Evolutionary conservation across 2,888 invertebrate genomes (phyloP), one percentile per base, ranked within the genome.

Genomic region (Mantis religiosa): DNA sequence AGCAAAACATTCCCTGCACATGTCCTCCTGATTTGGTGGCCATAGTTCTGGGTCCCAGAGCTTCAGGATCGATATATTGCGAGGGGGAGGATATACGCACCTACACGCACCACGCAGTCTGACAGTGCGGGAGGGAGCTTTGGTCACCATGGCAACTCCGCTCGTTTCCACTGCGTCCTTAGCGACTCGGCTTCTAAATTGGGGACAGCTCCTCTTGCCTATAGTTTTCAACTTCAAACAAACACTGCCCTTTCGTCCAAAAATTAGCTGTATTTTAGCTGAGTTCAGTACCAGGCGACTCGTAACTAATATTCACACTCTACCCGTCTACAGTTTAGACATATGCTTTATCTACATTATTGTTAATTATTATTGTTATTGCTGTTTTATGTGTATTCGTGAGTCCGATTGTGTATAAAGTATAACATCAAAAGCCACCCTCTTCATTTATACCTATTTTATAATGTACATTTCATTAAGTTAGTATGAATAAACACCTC

Each of bases 81-180:
- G 25, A 71, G 54, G n/a, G 6, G 85, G 85, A 85, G 54, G 47
- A 27, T 85, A 28, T 41, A 85, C 85, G 47, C 47, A 47, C 85
- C 47, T 27, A 41, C 47, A 85, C 85, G 85, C 34, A 85, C 85
- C 85, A 85, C 85, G 85, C 85, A 85, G 85, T 85, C 85, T 85
- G 85, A 28, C 47, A n/a, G 54, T 71, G 54, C 54, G 25, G 54
- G 54, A 71, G 54, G 54, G 54, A 71, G 54, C 20, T 71, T 20
- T 71, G 15, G 54, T 85, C 27, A 41, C 85, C 85, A 85, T 85
- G 85, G 85, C 30, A 85, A 85, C 85, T 3, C 85, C 28, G 54
- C 54, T 71, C 54, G 54, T 20, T 71, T 20, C 85, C 47, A 25
- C 8, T 71, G 54, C 54, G 15, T 71, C 20, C 54, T 71, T 20